Conservation (phyloP, 2,888 invertebrate species). For the Synergus itoensis region DNA sequence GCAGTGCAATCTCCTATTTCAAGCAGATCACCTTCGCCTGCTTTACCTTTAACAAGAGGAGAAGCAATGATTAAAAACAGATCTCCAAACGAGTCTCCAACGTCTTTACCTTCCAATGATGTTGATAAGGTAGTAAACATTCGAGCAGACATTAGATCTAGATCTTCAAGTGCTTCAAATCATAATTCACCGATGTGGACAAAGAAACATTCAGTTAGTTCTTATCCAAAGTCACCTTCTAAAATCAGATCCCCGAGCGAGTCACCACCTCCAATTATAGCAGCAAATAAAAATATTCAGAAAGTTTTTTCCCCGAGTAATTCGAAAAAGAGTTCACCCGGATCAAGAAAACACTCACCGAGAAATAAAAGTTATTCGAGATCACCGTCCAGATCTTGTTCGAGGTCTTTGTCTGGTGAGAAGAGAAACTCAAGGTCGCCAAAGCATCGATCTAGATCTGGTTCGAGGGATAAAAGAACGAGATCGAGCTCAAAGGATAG, state of each 20-base stretch:
- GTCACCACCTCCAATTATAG: slow-evolving; percentile 2
- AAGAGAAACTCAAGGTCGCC: slow-evolving; percentile 70
- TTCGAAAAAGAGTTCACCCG: slow-evolving; percentile 59
- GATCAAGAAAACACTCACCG: slow-evolving; percentile 57
- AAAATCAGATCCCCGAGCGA: slow-evolving; percentile 54
- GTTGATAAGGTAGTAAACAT: not conserved
- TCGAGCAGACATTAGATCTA: slow-evolving; percentile 45
- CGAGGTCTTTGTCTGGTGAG: slow-evolving; percentile 67
- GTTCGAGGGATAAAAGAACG: slow-evolving; percentile 59
- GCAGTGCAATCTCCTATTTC: slow-evolving; percentile 66
- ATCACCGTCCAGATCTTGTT: slow-evolving; percentile 64
- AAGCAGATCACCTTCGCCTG: slow-evolving; percentile 73
- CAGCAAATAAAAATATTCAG: slow-evolving; percentile 7
- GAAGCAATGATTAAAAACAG: slow-evolving; percentile 67
- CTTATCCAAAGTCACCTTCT: slow-evolving; percentile 38
- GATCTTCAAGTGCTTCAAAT: slow-evolving; percentile 53
- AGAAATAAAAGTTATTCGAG: slow-evolving; percentile 65
- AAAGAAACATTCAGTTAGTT: slow-evolving; percentile 49
- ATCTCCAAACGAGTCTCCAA: slow-evolving; percentile 68
- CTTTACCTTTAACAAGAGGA: slow-evolving; percentile 70
- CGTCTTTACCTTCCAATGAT: slow-evolving; percentile 51
- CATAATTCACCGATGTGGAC: slow-evolving; percentile 50
- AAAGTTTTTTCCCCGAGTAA: slow-evolving; percentile 42
- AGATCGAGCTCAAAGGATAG: slow-evolving; percentile 60
- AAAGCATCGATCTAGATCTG: slow-evolving; percentile 39